These are phyloP conservation scores for Craterocephalus amniculus DNA, from an alignment of 2,797 vertebrate genomes.

Conservation along the genomic window DNA sequence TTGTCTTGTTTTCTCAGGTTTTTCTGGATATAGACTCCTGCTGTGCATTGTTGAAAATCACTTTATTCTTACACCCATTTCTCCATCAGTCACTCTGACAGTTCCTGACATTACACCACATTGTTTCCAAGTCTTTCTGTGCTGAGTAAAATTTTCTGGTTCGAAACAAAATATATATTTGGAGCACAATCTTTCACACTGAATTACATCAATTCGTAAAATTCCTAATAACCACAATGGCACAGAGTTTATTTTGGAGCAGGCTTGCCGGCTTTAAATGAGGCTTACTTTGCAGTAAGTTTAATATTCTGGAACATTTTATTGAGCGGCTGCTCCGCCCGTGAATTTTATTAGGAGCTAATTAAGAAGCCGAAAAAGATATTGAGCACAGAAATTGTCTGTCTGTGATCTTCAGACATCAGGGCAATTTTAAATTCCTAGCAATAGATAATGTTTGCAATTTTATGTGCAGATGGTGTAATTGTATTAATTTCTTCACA, in stretches of 20 bases:
- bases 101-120: slow-evolving; percentile 17
- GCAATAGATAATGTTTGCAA: not conserved
- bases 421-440: slow-evolving; percentile 15
- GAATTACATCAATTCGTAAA: slow-evolving; percentile 25
- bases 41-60: slow-evolving; percentile 34
- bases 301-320: slow-evolving; percentile 37
- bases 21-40: slow-evolving; percentile 39
- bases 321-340: slow-evolving; percentile 20
- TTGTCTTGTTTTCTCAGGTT: slow-evolving; percentile 58
- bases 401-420: slow-evolving; percentile 27
- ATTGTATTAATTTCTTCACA: not conserved
- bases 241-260: slow-evolving; percentile 43
- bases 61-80: slow-evolving; percentile 28
- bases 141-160: not conserved
- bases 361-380: slow-evolving; percentile 39
- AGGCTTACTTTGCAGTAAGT: slow-evolving; percentile 4
- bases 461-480: not conserved
- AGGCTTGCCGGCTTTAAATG: slow-evolving; percentile 3
- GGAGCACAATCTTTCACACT: slow-evolving; percentile 7
- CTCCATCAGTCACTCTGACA: slow-evolving; percentile 35
- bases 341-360: slow-evolving; percentile 49
- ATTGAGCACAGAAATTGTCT: slow-evolving; percentile 20
- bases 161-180: slow-evolving; percentile 11
- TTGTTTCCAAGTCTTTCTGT: slow-evolving; percentile 8
- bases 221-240: slow-evolving; percentile 13